phyloP scores from a whole-genome alignment of 2,113 vertebrate genomes.

The Pterocles gutturalis region DNA sequence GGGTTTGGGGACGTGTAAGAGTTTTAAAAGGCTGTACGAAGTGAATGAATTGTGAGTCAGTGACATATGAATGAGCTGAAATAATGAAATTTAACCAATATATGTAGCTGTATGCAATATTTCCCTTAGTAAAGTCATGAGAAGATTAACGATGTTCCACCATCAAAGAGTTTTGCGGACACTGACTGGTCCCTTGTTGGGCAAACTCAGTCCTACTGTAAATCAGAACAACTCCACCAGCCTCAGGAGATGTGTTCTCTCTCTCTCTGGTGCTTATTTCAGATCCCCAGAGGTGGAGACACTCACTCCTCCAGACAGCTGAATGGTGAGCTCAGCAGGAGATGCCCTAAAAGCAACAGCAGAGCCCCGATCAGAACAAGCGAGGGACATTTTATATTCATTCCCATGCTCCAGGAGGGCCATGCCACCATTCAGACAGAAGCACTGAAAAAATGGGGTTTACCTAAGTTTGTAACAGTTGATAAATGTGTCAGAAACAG shows the following conservation, averaged over 20 bases:
- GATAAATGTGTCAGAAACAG: neutral
- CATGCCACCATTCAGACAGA: neutral
- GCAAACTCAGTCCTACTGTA: neutral
- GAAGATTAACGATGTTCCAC: neutral
- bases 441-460: neutral
- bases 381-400: neutral
- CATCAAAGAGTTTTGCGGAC: neutral
- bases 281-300: neutral
- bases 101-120: neutral
- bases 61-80: conserved; percentile 14
- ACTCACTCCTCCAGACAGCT: rapidly evolving
- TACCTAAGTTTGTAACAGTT: neutral
- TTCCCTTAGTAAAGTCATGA: neutral
- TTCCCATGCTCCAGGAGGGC: neutral
- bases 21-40: neutral
- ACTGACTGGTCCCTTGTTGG: neutral
- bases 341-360: neutral
- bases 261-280: neutral
- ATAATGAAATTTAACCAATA: neutral
- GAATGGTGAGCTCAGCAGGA: neutral
- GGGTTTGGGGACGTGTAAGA: neutral
- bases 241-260: neutral
- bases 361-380: neutral
- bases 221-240: neutral
- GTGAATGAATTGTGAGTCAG: conserved; percentile 12